Conservation (phyloP, 2,797 vertebrate species). For the Mormyrops boulengeri region DNA sequence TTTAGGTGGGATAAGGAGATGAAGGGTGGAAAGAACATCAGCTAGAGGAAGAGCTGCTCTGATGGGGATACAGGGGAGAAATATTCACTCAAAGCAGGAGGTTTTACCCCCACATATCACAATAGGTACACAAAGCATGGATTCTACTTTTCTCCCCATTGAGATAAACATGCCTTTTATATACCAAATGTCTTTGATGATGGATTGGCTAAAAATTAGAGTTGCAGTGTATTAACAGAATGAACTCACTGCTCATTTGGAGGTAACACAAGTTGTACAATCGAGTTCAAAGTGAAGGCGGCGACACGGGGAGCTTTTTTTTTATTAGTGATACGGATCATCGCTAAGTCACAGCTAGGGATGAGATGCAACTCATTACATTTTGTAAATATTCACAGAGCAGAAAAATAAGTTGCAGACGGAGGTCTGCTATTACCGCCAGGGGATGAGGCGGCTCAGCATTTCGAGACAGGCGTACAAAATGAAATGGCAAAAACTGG, state of each 20-base stretch:
- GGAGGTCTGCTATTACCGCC: neutral
- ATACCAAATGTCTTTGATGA: neutral
- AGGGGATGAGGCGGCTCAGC: neutral
- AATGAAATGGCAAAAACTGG: neutral
- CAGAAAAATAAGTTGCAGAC: neutral
- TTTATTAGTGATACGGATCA: neutral
- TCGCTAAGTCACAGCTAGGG: neutral
- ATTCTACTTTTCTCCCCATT: neutral
- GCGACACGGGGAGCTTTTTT: neutral
- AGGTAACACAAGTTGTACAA: neutral
- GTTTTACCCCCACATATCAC: neutral
- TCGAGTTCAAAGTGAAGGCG: neutral
- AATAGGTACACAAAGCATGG: neutral
- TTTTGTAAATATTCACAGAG: neutral
- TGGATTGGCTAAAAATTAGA: neutral
- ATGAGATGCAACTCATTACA: neutral
- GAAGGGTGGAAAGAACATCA: constrained; percentile 39
- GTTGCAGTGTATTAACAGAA: neutral
- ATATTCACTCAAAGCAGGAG: neutral
- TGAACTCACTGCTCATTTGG: neutral
- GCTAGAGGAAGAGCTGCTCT: neutral
- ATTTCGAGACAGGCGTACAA: neutral
- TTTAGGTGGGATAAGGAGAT: constrained; percentile 34
- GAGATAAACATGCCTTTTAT: neutral
- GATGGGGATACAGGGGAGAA: neutral